Conservation (phyloP, 2,888 invertebrate genomes). For the Schizotus pectinicornis region DNA sequence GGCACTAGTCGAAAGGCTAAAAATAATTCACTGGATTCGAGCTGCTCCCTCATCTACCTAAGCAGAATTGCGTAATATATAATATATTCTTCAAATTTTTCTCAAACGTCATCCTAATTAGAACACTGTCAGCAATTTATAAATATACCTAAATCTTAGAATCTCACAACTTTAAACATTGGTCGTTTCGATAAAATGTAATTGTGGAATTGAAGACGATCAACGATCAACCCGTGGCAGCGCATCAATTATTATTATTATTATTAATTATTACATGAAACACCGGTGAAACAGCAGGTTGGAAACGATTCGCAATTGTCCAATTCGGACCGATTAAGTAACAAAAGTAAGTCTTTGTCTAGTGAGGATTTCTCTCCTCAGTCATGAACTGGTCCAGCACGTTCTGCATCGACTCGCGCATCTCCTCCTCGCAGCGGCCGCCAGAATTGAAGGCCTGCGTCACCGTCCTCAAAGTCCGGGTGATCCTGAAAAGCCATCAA, state of each 20-base stretch:
- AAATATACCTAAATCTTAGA: slow-evolving; percentile 30
- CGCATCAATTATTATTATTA: too few relatives aligned
- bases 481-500: slow-evolving; percentile 55
- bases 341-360: slow-evolving; percentile 26
- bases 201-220: slow-evolving; percentile 12
- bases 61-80: slow-evolving; percentile 33
- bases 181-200: slow-evolving; percentile 36
- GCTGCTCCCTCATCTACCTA: slow-evolving; percentile 30
- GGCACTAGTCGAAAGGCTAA: slow-evolving; percentile 41
- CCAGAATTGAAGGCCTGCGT: slow-evolving; percentile 55
- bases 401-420: slow-evolving; percentile 62
- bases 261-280: background rate
- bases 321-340: slow-evolving; percentile 8
- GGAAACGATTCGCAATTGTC: too few relatives aligned
- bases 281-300: slow-evolving; percentile 4
- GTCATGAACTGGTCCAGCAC: slow-evolving; percentile 63
- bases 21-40: slow-evolving; percentile 35
- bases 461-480: slow-evolving; percentile 60
- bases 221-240: too few relatives aligned
- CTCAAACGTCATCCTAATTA: slow-evolving; percentile 30
- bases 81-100: slow-evolving; percentile 16
- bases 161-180: slow-evolving; percentile 40
- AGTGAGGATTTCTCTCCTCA: slow-evolving; percentile 61
- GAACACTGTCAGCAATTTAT: slow-evolving; percentile 24
- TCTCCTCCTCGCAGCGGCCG: slow-evolving; percentile 50